Evolutionary conservation across 2,113 vertebrate species (phyloP).

Genomic region (Sminthopsis crassicaudata): DNA sequence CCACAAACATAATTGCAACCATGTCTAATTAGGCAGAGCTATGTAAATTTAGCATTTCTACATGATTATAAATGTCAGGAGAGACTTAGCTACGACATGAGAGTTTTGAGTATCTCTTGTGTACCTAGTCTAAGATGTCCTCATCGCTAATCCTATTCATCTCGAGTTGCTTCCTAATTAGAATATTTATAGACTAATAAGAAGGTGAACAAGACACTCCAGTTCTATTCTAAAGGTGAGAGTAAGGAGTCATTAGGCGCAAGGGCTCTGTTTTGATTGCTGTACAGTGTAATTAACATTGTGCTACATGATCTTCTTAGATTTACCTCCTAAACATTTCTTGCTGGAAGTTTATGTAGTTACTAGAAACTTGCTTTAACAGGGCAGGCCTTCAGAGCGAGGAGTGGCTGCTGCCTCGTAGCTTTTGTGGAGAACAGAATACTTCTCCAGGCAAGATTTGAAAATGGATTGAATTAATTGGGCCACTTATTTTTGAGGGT

Average conservation of each 20-base stretch:
- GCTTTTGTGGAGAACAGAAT: not conserved
- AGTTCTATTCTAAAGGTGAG: constrained; percentile 83
- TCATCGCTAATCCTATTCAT: constrained; percentile 84
- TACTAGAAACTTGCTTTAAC: not conserved
- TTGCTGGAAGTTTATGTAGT: constrained; percentile 54
- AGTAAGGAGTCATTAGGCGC: constrained; percentile 82
- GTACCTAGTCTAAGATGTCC: constrained; percentile 75
- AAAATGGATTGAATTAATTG: fast-evolving
- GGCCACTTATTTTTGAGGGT: constrained; percentile 52
- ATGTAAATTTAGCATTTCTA: constrained; percentile 82
- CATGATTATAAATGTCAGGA: constrained; percentile 85
- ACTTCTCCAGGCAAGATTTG: not conserved
- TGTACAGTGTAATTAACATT: constrained; percentile 67
- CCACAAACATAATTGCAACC: constrained; percentile 77
- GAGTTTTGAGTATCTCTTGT: constrained; percentile 79
- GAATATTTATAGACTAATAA: constrained; percentile 93
- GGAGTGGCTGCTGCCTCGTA: fast-evolving
- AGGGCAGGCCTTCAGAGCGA: not conserved
- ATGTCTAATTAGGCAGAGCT: constrained; percentile 85
- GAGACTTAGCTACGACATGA: constrained; percentile 78
- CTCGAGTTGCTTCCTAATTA: constrained; percentile 87
- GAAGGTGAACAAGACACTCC: constrained; percentile 85
- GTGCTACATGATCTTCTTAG: constrained; percentile 66
- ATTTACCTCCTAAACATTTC: constrained; percentile 67
- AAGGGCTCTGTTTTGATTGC: constrained; percentile 83